Percentiles rank a stretch among this genome's conserved stretches.
Conservation (phyloP, 2,888 invertebrate genomes). For the Agonopterix arenella region DNA sequence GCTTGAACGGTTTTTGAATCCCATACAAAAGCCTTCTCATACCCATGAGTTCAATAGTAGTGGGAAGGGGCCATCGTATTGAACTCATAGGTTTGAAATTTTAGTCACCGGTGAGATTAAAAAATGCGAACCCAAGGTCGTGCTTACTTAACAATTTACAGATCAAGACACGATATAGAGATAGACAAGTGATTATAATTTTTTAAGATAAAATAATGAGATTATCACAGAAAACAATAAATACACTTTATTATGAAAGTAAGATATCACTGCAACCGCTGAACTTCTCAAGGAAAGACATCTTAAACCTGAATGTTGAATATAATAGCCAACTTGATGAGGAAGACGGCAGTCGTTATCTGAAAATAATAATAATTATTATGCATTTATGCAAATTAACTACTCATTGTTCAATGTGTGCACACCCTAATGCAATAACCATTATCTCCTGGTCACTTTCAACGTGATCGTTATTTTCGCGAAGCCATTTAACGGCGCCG, state of each 20-base stretch:
- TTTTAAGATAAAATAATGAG: slow-evolving; percentile 12
- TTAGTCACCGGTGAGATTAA: too few relatives aligned
- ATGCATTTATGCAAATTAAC: background rate
- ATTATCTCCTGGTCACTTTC: background rate
- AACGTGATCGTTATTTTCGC: slow-evolving; percentile 31
- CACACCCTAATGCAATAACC: too few relatives aligned
- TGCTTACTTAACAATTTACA: too few relatives aligned
- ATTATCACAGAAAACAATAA: slow-evolving; percentile 25
- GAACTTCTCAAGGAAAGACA: slow-evolving; percentile 55
- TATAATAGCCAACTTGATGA: slow-evolving; percentile 78
- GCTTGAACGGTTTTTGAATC: too few relatives aligned
- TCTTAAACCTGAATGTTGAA: slow-evolving; percentile 64
- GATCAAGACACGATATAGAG: too few relatives aligned
- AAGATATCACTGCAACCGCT: slow-evolving; percentile 17
- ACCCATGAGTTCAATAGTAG: too few relatives aligned
- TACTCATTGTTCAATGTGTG: background rate
- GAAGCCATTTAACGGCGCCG: slow-evolving; percentile 45
- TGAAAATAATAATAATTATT: slow-evolving; percentile 30
- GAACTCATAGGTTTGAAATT: too few relatives aligned
- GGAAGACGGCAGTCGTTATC: slow-evolving; percentile 81
- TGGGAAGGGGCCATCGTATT: too few relatives aligned
- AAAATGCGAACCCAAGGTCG: too few relatives aligned
- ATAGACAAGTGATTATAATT: too few relatives aligned
- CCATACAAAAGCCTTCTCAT: too few relatives aligned
- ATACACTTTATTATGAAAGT: slow-evolving; percentile 18